These are phyloP conservation scores for Etheostoma perlongum DNA, from an alignment of 2,797 vertebrate genomes.

Conservation along the genomic window DNA sequence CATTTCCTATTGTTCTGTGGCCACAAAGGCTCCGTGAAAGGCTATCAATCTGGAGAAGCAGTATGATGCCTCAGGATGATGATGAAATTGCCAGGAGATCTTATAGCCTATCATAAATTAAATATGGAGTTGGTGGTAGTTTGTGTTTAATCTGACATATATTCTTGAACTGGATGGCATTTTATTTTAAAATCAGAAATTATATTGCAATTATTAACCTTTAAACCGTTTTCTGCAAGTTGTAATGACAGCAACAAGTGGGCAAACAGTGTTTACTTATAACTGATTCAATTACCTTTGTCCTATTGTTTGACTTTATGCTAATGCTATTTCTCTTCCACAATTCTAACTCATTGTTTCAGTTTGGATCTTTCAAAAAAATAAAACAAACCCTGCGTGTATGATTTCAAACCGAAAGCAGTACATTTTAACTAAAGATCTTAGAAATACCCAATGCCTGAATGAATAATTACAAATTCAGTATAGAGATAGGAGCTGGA, in stretches of 20 bases:
- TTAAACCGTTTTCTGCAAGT: not conserved
- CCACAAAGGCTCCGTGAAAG: slow-evolving; percentile 84
- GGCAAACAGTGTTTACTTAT: slow-evolving; percentile 50
- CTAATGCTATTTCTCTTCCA: slow-evolving; percentile 19
- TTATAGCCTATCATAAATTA: slow-evolving; percentile 23
- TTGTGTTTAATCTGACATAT: slow-evolving; percentile 24
- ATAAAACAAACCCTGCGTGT: not conserved
- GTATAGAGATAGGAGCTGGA: slow-evolving; percentile 59
- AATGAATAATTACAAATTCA: slow-evolving; percentile 59
- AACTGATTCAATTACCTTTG: slow-evolving; percentile 66
- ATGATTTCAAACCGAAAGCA: slow-evolving; percentile 8
- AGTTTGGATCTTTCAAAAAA: slow-evolving; percentile 4
- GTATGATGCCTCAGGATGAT: slow-evolving; percentile 73
- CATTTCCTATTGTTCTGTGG: slow-evolving; percentile 84
- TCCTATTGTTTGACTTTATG: slow-evolving; percentile 49
- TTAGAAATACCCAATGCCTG: slow-evolving; percentile 3
- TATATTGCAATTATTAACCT: slow-evolving; percentile 23
- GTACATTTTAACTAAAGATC: slow-evolving; percentile 29
- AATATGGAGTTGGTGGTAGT: slow-evolving; percentile 18
- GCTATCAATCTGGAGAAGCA: slow-evolving; percentile 80
- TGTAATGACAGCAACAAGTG: slow-evolving; percentile 57
- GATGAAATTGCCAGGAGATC: slow-evolving; percentile 63
- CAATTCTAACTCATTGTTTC: slow-evolving; percentile 28
- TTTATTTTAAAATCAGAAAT: slow-evolving; percentile 4
- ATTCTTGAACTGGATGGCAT: slow-evolving; percentile 1